Conservation (phyloP, 2,888 invertebrate species). For the Cryptops parisi region DNA sequence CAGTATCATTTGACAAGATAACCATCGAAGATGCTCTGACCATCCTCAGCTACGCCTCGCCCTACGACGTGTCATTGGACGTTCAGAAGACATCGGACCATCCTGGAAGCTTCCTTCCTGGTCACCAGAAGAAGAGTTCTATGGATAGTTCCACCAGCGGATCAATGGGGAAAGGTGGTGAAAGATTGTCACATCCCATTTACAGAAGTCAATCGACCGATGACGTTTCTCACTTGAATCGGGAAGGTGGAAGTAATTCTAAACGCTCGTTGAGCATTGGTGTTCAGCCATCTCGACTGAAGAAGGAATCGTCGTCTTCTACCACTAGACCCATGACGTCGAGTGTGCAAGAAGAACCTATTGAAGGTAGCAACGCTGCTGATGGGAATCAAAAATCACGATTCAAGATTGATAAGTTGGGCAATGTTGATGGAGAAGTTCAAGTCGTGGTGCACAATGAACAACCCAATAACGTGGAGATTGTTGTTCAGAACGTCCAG, state of each 20-base stretch:
- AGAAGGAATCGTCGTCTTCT: too few relatives aligned
- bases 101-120: conserved; percentile 6
- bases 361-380: not conserved
- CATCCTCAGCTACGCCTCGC: conserved; percentile 77
- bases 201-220: conserved; percentile 63
- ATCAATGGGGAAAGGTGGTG: conserved; percentile 21
- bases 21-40: conserved; percentile 81
- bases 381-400: not conserved
- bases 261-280: conserved; percentile 17
- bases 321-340: not conserved
- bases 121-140: conserved; percentile 23
- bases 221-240: conserved; percentile 49
- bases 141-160: conserved; percentile 21
- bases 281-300: not conserved
- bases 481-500: too few relatives aligned
- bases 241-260: not conserved
- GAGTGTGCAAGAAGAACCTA: conserved; percentile 13
- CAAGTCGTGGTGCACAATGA: not conserved
- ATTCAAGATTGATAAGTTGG: not conserved
- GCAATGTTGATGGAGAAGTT: not conserved
- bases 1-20: conserved; percentile 73
- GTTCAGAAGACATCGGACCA: conserved; percentile 43
- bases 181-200: conserved; percentile 55
- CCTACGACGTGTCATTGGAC: conserved; percentile 70
- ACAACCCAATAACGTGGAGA: not conserved